Base-by-base conservation (phyloP, 92 coral and sea anemone species). In the Palythoa grandis region DNA sequence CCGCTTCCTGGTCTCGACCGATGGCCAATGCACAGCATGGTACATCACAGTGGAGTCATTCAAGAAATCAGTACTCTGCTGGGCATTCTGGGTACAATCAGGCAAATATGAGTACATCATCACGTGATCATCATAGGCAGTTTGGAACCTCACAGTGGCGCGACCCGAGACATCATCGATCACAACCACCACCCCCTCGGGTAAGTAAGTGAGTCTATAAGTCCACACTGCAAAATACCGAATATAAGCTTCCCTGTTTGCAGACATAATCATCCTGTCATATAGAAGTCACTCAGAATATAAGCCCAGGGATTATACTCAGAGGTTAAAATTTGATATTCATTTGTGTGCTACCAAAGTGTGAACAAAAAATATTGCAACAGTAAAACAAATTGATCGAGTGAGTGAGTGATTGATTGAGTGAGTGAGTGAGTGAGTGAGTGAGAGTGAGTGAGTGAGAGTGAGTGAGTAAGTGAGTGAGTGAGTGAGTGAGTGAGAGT, bases 1-100 rank as follows among this genome's bases (percentile, higher is more conserved):
- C 89, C 6, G 63, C 66, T 6, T 67, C 78, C 58, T 86, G 87
- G 90, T 90, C 90, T 29, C 87, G 58, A 5, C 57, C 87, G 17
- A 15, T 40, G 10, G 54, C 82, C 0, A 65, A 69, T 76, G 3
- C 66, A 29, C 80, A 76, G 40, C 63, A 76, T 25, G 63, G 48
- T 25, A 16, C 6, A 43, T 37, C 74, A 22, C 39, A 76, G 63
- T 4, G 66, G 80, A 16, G 23, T 16, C 80, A 23, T n/a, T 52
- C 63, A 5, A 35, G 80, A 23, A 56, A 56, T 11, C 58, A 56
- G 38, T 76, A 76, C 80, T 23, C 80, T 6, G 0, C 80, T 0
- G 80, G 63, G 63, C 19, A 76, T 56, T 76, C 63, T 19, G 60
- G 80, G 66, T 24, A 76, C 17, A 50, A 60, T 16, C 80, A 52